phyloP scores from a whole-genome alignment of 2,797 vertebrate genomes.

The Hydrolagus colliei region DNA sequence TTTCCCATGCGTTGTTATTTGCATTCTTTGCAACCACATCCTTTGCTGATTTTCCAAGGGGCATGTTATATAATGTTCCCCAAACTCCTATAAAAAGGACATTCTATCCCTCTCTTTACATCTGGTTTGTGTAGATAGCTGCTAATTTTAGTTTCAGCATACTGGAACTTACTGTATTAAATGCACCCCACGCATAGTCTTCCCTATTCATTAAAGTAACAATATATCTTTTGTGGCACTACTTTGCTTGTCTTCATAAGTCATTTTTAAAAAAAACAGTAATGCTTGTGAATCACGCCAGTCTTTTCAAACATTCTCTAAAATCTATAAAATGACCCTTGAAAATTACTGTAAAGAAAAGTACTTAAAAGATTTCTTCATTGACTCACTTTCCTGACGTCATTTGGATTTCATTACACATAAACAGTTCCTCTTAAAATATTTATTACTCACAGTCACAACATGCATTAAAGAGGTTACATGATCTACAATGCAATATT shows the following conservation, averaged over 20 bases:
- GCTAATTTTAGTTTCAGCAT: slow-evolving; percentile 50
- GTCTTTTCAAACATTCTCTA: slow-evolving; percentile 23
- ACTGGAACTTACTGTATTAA: slow-evolving; percentile 30
- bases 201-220: slow-evolving; percentile 28
- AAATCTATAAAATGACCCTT: slow-evolving; percentile 24
- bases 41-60: slow-evolving; percentile 68
- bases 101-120: slow-evolving; percentile 54
- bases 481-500: neutral
- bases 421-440: slow-evolving; percentile 8
- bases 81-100: slow-evolving; percentile 64
- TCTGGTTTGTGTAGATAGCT: slow-evolving; percentile 59
- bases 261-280: slow-evolving; percentile 16
- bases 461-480: neutral
- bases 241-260: slow-evolving; percentile 23
- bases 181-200: slow-evolving; percentile 28
- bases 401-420: slow-evolving; percentile 27
- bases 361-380: slow-evolving; percentile 28
- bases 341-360: neutral
- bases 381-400: slow-evolving; percentile 12
- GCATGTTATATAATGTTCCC: slow-evolving; percentile 62
- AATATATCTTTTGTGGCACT: slow-evolving; percentile 30
- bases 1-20: slow-evolving; percentile 64
- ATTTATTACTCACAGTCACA: slow-evolving; percentile 7
- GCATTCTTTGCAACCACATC: slow-evolving; percentile 70
- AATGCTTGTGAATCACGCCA: slow-evolving; percentile 27